Conservation (phyloP, 1,140 invertebrate genomes). For the Ceratoteleas bidentatus region DNA sequence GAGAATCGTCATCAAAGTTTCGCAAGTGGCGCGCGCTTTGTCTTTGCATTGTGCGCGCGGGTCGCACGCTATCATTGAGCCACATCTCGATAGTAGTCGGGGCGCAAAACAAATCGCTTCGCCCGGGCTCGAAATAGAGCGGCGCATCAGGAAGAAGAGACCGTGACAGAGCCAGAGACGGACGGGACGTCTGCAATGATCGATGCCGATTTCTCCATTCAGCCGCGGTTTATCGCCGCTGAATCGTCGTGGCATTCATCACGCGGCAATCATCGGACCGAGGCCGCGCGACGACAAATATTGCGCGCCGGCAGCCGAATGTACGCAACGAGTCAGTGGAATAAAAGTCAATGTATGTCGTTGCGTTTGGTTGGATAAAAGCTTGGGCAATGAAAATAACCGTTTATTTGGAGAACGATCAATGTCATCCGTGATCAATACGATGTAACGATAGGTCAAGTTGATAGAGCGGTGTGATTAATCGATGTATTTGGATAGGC, state of each 20-base stretch:
- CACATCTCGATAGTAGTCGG: constrained; percentile 46
- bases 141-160: constrained; percentile 55
- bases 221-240: constrained; percentile 42
- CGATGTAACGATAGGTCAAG: too few relatives aligned
- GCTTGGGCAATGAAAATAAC: too few relatives aligned
- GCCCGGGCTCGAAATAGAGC: constrained; percentile 35
- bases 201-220: constrained; percentile 47
- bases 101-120: constrained; percentile 56
- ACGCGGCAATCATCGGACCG: constrained; percentile 6
- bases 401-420: too few relatives aligned
- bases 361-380: too few relatives aligned
- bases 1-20: constrained; percentile 76
- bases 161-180: constrained; percentile 54
- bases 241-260: constrained; percentile 25
- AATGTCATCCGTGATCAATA: too few relatives aligned
- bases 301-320: too few relatives aligned
- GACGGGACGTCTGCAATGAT: constrained; percentile 32
- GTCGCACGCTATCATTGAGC: constrained; percentile 53
- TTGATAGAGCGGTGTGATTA: too few relatives aligned
- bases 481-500: too few relatives aligned
- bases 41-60: constrained; percentile 73
- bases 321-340: too few relatives aligned
- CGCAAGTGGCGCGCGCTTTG: constrained; percentile 75
- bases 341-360: too few relatives aligned
- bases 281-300: too few relatives aligned